These are phyloP conservation scores for Echinops telfairi DNA, from an alignment of 2,113 vertebrate genomes.

Conservation along the genomic window DNA sequence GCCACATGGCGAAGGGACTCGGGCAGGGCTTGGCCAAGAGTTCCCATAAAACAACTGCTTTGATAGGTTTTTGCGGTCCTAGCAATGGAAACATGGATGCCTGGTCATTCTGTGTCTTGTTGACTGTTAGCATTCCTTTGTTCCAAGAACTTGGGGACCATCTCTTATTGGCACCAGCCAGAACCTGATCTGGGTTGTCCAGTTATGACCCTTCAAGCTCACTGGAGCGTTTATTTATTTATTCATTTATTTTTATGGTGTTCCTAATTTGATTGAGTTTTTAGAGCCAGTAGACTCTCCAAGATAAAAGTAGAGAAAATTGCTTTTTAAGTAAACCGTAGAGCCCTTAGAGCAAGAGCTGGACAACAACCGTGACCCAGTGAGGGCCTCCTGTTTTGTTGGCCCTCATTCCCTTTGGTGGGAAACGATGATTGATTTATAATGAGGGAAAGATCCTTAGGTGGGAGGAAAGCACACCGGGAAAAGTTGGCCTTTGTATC, in stretches of 20 bases:
- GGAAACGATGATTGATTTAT: conserved; percentile 36
- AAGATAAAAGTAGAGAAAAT: conserved; percentile 5
- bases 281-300: neutral
- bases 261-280: conserved; percentile 36
- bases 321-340: neutral
- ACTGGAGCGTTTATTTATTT: conserved; percentile 8
- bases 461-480: neutral
- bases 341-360: neutral
- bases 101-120: conserved; percentile 78
- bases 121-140: conserved; percentile 78
- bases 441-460: conserved; percentile 27
- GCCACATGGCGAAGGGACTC: conserved; percentile 87
- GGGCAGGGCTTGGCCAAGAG: conserved; percentile 84
- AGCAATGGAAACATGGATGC: conserved; percentile 84
- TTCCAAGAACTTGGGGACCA: conserved; percentile 58
- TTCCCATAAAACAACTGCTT: conserved; percentile 84
- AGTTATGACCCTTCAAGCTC: conserved; percentile 9
- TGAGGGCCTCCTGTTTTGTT: neutral
- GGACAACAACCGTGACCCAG: conserved; percentile 49
- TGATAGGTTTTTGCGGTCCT: conserved; percentile 84
- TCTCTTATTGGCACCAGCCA: conserved; percentile 32
- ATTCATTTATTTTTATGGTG: neutral
- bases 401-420: neutral
- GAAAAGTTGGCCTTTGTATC: conserved; percentile 37
- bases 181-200: conserved; percentile 33